Evolutionary conservation across 2,888 invertebrate genomes (phyloP), one percentile per base, ranked within the genome.

Genomic region (Diarsia dahlii): DNA sequence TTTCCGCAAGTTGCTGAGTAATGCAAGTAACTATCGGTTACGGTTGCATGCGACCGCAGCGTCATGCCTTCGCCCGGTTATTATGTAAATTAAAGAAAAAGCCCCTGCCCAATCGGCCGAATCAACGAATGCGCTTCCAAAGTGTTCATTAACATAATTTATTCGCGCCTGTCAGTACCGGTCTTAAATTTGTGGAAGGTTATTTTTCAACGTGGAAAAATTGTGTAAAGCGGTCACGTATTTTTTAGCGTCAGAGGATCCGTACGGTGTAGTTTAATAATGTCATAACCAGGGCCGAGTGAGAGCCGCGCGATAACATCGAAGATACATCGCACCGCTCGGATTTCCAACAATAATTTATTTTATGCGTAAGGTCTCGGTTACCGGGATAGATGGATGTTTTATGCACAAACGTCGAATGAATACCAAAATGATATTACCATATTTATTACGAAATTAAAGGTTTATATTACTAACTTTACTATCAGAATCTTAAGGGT

Each of bases 121-220:
- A 95, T 95, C 94, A 93, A 93, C 93, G 92, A 94, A 95, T 95
- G 95, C 95, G 94, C 95, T 95, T 94, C 92, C 92, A 93, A 95
- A 95, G 92, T 93, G 92, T 94, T 95, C 95, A 95, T 96, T 96
- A 95, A 86, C 95, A 96, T 96, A 96, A 96, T 95, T 95, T 96
- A 96, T 96, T 95, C 95, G 93, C 88, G 90, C 91, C 95, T 95
- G 95, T 96, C 96, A 96, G 95, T 94, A 86, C 93, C 93, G 94
- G 92, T 92, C 94, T 95, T 94, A 95, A 95, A 96, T 95, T 95
- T 95, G 94, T 94, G 94, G 94, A 92, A 91, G 93, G 93, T 91
- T 92, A 94, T 94, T 94, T 95, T 95, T 95, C 93, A 94, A 91
- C 93, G 88, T 86, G 89, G 90, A 91, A 93, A 93, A 94, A 95